These are phyloP conservation scores for Piscicola geometra DNA, from an alignment of 2,888 invertebrate species.

Conservation along the genomic window DNA sequence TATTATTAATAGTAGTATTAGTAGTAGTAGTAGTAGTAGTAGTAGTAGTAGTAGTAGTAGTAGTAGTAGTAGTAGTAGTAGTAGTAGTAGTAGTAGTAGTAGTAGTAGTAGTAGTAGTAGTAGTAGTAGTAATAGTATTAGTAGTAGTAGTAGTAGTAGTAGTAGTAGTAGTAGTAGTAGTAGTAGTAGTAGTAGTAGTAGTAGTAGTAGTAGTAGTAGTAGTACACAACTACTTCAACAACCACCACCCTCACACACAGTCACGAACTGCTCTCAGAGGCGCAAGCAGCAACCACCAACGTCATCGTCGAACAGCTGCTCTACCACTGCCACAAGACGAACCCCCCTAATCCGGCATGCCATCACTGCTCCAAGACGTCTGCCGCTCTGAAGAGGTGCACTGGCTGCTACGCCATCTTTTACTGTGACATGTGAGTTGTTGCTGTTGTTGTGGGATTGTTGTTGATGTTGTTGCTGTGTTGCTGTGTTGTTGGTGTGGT, in stretches of 20 bases:
- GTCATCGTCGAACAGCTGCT: too few relatives aligned
- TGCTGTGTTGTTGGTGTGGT: too few relatives aligned
- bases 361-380: neutral
- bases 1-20: neutral
- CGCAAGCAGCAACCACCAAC: too few relatives aligned
- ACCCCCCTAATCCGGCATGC: neutral
- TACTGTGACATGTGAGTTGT: slow-evolving; percentile 57
- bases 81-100: too few relatives aligned
- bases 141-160: neutral
- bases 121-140: neutral
- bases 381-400: slow-evolving; percentile 47
- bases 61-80: too few relatives aligned
- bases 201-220: neutral
- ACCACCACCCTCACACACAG: too few relatives aligned
- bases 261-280: neutral
- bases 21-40: neutral
- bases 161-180: neutral
- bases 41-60: neutral
- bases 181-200: neutral
- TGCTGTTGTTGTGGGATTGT: too few relatives aligned
- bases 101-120: too few relatives aligned
- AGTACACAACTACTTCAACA: neutral
- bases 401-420: slow-evolving; percentile 57
- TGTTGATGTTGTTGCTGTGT: too few relatives aligned
- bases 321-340: neutral